Base-by-base conservation (phyloP, 2,888 invertebrate species). In the Drymonia ruficornis region DNA sequence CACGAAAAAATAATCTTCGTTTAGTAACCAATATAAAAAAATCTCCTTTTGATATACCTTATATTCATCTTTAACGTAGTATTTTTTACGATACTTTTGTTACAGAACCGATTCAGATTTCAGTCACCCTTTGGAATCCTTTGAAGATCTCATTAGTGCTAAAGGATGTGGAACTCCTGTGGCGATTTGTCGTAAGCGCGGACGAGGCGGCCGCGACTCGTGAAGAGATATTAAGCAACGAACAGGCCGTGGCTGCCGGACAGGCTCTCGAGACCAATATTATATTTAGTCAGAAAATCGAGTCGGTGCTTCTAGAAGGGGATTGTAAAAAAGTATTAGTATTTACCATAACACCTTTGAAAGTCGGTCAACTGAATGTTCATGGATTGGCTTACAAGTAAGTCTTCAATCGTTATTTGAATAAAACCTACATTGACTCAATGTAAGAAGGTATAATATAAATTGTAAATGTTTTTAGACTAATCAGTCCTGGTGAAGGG, bases 101-200 rank as follows among this genome's bases (percentile, higher is more conserved):
- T 47, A 13, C 85, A 95, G 98, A 98, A 83, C 96, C 96, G 0
- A 95, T 98, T 52, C 96, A 96, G 83, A 93, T 98, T 52, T 95
- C 96, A 42, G 92, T 98, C 28, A 94, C 95, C 51, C 90, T 98
- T 61, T 93, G 94, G 65, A 98, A 98, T 86, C 96, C 96, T 0
- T 84, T 97, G 50, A 95, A 96, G 77, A 95, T 97, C 62, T 89
- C 95, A 1, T 81, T 97, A 61, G 92, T 95, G 43, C 83, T 97
- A 55, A 94, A 94, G 61, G 95, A 97, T 70, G 89, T 97, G 11
- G 94, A 94, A 72, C 86, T 97, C 45, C 84, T 97, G 31, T 97
- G 97, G 97, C 93, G 91, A 52, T 96, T 96, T 71, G 70, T 72
- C 1, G 77, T 81, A 2, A 65, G 60, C 9, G 46, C 55, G 0